Conservation (phyloP, 1,140 invertebrate species). For the Drosophila auraria region DNA sequence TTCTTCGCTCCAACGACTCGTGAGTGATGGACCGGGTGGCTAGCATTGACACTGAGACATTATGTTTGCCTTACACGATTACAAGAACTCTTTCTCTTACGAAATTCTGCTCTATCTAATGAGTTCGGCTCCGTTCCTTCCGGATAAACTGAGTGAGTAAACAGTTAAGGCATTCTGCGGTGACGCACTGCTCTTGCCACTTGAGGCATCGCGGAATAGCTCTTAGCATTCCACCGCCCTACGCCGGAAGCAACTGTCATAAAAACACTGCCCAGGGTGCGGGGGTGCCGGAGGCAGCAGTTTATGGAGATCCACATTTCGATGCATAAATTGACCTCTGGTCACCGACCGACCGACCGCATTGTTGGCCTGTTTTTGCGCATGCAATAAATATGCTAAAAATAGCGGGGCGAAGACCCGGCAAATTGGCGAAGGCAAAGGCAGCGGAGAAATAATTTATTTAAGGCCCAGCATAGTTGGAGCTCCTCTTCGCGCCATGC, state of each 20-base stretch:
- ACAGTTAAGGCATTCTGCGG: neutral
- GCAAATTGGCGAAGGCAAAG: slow-evolving; percentile 47
- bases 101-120: neutral
- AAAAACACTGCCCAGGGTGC: slow-evolving; percentile 27
- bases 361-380: slow-evolving; percentile 50
- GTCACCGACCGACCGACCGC: slow-evolving; percentile 60
- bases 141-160: slow-evolving; percentile 10
- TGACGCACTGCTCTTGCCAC: slow-evolving; percentile 35
- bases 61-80: slow-evolving; percentile 8
- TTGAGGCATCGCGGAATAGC: slow-evolving; percentile 28
- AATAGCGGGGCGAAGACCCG: slow-evolving; percentile 59
- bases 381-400: slow-evolving; percentile 77
- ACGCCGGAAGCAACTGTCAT: slow-evolving; percentile 73
- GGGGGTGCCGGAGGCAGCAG: slow-evolving; percentile 12
- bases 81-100: neutral
- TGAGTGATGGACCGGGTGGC: slow-evolving; percentile 4
- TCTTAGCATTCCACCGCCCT: slow-evolving; percentile 25
- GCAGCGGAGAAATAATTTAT: slow-evolving; percentile 44
- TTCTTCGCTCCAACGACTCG: slow-evolving; percentile 1
- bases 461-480: slow-evolving; percentile 52
- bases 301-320: slow-evolving; percentile 30
- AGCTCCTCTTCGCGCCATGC: neutral
- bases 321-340: slow-evolving; percentile 73
- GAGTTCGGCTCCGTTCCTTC: slow-evolving; percentile 2
- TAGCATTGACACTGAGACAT: slow-evolving; percentile 21